Percentiles rank a stretch among this genome's conserved stretches.
Evolutionary conservation across 2,797 vertebrate species (phyloP).

Genomic region (Thripadectes ignobilis): DNA sequence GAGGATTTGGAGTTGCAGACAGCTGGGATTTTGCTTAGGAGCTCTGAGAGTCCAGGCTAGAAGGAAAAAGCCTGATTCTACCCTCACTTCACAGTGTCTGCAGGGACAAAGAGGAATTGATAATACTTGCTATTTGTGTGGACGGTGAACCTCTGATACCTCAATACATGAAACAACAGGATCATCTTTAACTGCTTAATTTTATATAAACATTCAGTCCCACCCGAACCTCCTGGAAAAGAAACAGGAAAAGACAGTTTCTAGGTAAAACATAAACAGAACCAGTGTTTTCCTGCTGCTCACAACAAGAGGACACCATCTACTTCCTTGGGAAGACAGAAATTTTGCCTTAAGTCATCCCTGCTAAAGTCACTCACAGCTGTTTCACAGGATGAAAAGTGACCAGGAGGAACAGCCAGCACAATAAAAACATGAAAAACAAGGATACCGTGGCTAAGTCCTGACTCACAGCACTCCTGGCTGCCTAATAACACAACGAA

Average conservation of each 20-base stretch:
- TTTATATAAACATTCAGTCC: neutral
- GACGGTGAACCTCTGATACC: neutral
- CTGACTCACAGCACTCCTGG: neutral
- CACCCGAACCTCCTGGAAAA: fast-evolving
- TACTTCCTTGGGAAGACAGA: neutral
- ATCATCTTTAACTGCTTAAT: neutral
- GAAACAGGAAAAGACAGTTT: neutral
- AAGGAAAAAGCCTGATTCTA: neutral
- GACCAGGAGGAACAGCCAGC: neutral
- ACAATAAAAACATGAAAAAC: neutral
- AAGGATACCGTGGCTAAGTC: neutral
- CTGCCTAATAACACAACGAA: neutral
- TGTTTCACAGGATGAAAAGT: neutral
- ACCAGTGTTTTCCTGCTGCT: neutral
- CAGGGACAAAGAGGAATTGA: neutral
- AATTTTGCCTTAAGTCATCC: neutral
- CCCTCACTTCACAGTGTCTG: neutral
- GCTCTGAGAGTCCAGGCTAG: neutral
- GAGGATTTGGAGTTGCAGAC: neutral
- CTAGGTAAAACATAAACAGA: neutral
- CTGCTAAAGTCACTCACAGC: neutral
- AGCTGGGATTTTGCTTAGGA: neutral
- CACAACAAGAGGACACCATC: neutral
- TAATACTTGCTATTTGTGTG: neutral
- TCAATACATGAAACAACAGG: neutral